Percentiles rank a stretch among this genome's conserved stretches.
Conservation (phyloP, 2,888 invertebrate genomes). For the Campaea margaritaria region DNA sequence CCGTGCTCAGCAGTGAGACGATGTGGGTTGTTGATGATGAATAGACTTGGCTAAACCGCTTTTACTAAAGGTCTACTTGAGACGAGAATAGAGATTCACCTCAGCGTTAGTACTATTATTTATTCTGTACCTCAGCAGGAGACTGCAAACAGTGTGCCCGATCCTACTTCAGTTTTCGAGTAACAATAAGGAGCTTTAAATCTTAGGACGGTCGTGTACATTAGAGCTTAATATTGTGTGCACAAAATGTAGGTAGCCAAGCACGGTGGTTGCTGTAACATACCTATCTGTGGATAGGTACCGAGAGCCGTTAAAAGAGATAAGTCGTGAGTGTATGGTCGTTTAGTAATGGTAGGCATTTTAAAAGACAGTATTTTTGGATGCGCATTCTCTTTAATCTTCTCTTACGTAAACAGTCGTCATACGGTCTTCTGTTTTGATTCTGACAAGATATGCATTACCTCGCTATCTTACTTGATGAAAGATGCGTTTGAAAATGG, state of each 20-base stretch:
- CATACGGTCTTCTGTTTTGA: slow-evolving; percentile 1
- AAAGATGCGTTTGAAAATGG: slow-evolving; percentile 18
- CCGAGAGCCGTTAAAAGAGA: not conserved
- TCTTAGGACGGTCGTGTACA: too few species aligned
- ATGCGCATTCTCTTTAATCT: slow-evolving; percentile 27
- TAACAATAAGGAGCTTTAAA: too few species aligned
- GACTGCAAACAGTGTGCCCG: too few species aligned
- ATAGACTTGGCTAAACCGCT: too few species aligned
- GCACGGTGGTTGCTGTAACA: not conserved
- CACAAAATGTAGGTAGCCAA: not conserved
- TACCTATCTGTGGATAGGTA: not conserved
- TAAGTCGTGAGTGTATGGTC: not conserved
- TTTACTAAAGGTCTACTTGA: too few species aligned
- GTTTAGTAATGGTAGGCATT: slow-evolving; percentile 16
- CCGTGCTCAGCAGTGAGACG: too few species aligned
- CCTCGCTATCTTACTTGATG: slow-evolving; percentile 12
- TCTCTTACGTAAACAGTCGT: slow-evolving; percentile 26
- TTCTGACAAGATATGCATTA: slow-evolving; percentile 8
- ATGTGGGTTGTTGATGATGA: too few species aligned
- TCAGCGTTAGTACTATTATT: too few species aligned
- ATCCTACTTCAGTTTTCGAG: too few species aligned
- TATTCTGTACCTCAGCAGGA: too few species aligned
- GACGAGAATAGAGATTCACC: too few species aligned
- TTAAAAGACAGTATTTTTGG: slow-evolving; percentile 22
- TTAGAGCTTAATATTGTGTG: too few species aligned